Percentiles rank a stretch among this genome's conserved stretches.
These are phyloP conservation scores for Idaea dimidiata DNA, from an alignment of 2,888 invertebrate genomes.

Conservation along the genomic window DNA sequence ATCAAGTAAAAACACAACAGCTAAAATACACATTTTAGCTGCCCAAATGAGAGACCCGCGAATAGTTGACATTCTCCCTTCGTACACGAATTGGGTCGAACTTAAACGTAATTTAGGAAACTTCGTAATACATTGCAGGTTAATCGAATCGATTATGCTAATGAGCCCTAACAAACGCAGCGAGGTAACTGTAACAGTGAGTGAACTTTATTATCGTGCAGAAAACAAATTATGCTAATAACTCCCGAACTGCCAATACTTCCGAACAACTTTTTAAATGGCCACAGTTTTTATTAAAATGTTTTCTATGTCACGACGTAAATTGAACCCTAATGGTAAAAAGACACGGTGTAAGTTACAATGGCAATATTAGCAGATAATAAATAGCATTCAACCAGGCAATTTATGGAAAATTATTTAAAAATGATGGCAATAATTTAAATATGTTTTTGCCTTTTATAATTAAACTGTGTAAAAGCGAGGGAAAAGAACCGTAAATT, in stretches of 20 bases:
- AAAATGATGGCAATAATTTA: conserved; percentile 4
- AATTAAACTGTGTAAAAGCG: not conserved
- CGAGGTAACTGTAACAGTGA: conserved; percentile 15
- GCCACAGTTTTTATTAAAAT: conserved; percentile 4
- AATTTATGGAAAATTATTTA: conserved; percentile 5
- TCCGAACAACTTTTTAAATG: conserved; percentile 25
- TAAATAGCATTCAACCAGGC: conserved; percentile 1
- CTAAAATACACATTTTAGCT: no score
- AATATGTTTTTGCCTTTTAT: not conserved
- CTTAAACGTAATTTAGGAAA: not conserved
- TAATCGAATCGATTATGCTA: conserved; percentile 24
- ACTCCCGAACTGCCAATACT: conserved; percentile 17
- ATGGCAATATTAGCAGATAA: not conserved
- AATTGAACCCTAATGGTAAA: not conserved
- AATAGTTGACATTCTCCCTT: not conserved
- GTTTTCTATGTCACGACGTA: not conserved
- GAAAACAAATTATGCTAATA: conserved; percentile 31
- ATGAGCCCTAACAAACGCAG: conserved; percentile 15
- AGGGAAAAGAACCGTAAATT: not conserved
- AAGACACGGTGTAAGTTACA: not conserved
- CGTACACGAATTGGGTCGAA: not conserved
- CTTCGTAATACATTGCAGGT: conserved; percentile 2
- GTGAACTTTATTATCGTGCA: conserved; percentile 24
- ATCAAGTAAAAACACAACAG: no score
- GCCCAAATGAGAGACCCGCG: not conserved